Evolutionary conservation across 2,113 vertebrate genomes (phyloP), one percentile per base, ranked within the genome.

Genomic region (Gnathonemus echidnorhynchus): DNA sequence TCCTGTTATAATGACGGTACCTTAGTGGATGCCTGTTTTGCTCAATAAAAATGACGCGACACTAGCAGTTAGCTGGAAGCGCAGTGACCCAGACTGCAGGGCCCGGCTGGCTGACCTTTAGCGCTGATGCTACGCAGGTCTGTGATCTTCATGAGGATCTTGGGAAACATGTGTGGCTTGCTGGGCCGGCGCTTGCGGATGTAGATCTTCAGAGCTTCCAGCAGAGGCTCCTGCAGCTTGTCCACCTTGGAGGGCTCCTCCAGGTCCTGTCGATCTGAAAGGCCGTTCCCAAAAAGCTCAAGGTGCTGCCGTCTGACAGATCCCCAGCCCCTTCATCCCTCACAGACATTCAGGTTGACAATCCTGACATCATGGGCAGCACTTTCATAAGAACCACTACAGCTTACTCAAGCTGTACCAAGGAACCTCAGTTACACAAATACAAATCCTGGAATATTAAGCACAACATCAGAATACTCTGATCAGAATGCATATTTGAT

Each of bases 81-180:
- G 35, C 74, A 58, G 52, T 52, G 52, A 87, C 19, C 13, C 86
- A 56, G 86, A 45, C 21, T 19, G 49, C 13, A 52, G 6, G 46
- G 10, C 7, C 21, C 2, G 13, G 9, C 52, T 2, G 27, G n/a
- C 90, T 17, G 92, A 99, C 98, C 98, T 97, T 98, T 98, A 56
- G 98, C 97, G 48, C 98, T 99, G 95, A 99, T 98, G 95, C 97
- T 98, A 27, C 98, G 98, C 90, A 99, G 97, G 95, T 99, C 98
- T 0, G 98, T 98, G 95, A 99, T 98, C 96, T 99, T 99, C 98
- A 99, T 98, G 93, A 99, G 96, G 94, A 98, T 98, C 96, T 97
- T 98, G 95, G 98, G 98, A 93, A 99, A 99, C 97, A 99, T 97
- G 42, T 98, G 97, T 89, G 98, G 98, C 95, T 98, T 98, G 95